Evolutionary conservation across 2,888 invertebrate genomes (phyloP).

Genomic region (Mimumesa dahlbomi): DNA sequence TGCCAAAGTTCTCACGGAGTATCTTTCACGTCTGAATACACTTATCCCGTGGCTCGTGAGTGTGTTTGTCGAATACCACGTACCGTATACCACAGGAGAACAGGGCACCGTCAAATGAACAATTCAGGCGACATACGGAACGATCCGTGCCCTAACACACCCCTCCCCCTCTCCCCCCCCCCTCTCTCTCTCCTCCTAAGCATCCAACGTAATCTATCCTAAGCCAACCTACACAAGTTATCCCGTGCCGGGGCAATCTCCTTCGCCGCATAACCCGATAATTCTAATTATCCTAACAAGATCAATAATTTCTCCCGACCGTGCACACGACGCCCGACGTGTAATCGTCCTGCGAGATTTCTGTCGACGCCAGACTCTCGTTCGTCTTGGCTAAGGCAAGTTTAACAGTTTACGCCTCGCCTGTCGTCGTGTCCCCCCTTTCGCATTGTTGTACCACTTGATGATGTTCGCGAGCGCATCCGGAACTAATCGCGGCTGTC

Average conservation of each 20-base stretch:
- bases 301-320: conserved; percentile 70
- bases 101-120: conserved; percentile 44
- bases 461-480: no score
- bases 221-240: conserved; percentile 63
- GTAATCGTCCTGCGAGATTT: conserved; percentile 38
- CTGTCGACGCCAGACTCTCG: conserved; percentile 13
- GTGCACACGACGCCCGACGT: conserved; percentile 3
- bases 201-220: conserved; percentile 62
- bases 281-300: conserved; percentile 74
- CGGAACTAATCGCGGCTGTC: no score
- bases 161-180: conserved; percentile 3
- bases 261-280: conserved; percentile 70
- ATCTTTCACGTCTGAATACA: conserved; percentile 27
- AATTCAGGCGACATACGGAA: conserved; percentile 52
- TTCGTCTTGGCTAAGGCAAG: no score
- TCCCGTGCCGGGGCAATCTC: conserved; percentile 64
- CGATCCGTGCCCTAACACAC: conserved; percentile 32
- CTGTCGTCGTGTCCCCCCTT: no score
- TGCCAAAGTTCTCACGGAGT: conserved; percentile 8
- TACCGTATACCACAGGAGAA: not conserved
- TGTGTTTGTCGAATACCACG: not conserved
- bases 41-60: conserved; percentile 12
- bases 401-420: no score
- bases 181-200: no score
- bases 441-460: no score